phyloP scores from a whole-genome alignment of 2,113 vertebrate genomes.

The Pardalotus punctatus region DNA sequence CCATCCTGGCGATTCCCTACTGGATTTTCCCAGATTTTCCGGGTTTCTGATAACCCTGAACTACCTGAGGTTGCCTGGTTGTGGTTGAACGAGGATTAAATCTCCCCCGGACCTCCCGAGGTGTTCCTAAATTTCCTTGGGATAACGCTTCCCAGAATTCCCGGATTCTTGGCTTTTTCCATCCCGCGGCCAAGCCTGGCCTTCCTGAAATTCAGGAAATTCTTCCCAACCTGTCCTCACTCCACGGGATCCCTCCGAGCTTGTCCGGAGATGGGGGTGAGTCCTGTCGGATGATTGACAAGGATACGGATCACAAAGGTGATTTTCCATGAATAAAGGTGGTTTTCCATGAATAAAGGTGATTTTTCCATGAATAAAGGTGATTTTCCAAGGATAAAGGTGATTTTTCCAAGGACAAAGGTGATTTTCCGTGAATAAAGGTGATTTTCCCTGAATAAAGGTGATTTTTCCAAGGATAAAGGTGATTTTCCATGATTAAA shows the following conservation, averaged over 20 bases:
- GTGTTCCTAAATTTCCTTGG: background rate
- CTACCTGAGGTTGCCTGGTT: background rate
- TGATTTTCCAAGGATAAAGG: background rate
- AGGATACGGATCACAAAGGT: background rate
- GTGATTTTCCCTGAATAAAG: too few relatives aligned
- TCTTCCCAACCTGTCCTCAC: background rate
- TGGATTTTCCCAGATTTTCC: background rate
- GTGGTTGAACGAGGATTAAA: background rate
- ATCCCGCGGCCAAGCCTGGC: rapidly evolving
- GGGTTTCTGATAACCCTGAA: background rate
- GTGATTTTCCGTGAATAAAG: too few relatives aligned
- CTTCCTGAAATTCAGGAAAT: background rate
- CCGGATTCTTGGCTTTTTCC: background rate
- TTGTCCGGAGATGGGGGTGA: background rate
- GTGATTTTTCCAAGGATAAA: too few relatives aligned
- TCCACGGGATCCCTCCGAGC: background rate
- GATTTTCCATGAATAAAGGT: background rate
- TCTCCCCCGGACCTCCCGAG: background rate
- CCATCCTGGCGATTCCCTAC: background rate
- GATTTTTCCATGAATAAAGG: background rate
- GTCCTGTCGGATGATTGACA: background rate
- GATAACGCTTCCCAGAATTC: background rate
- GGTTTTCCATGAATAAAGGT: background rate
- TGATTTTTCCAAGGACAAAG: background rate
- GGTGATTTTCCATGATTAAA: too few relatives aligned